Percentiles rank a stretch among this genome's conserved stretches.
Evolutionary conservation across 2,113 vertebrate genomes (phyloP).

Genomic region (Aepyceros melampus): DNA sequence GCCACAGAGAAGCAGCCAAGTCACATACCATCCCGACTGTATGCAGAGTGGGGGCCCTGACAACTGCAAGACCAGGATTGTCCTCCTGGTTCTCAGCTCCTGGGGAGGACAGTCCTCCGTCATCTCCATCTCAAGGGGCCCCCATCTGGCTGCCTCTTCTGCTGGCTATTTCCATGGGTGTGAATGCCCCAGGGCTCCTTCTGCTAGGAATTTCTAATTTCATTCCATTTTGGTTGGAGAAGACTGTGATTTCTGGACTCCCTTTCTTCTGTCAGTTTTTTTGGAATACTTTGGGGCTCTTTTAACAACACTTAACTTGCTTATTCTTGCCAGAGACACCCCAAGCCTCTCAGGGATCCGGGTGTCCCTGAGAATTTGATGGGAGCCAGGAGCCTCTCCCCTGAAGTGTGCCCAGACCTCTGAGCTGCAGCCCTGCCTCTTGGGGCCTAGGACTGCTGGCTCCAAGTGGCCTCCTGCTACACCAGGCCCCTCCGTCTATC

Average conservation of each 20-base stretch:
- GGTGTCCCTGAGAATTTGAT: neutral
- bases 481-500: neutral
- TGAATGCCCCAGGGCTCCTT: neutral
- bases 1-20: neutral
- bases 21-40: rapidly evolving
- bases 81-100: neutral
- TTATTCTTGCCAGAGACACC: neutral
- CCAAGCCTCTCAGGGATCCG: neutral
- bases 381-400: neutral
- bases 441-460: neutral
- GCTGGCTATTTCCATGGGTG: neutral
- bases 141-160: neutral
- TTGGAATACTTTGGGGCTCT: neutral
- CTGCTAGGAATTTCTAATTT: neutral
- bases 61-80: neutral
- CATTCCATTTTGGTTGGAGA: neutral
- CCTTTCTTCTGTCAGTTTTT: neutral
- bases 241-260: neutral
- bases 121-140: no score
- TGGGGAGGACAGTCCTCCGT: neutral
- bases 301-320: neutral
- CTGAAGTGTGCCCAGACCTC: neutral
- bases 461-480: neutral
- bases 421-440: neutral
- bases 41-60: neutral